phyloP scores from a whole-genome alignment of 2,888 invertebrate species.

The Glaucopsyche alexis region DNA sequence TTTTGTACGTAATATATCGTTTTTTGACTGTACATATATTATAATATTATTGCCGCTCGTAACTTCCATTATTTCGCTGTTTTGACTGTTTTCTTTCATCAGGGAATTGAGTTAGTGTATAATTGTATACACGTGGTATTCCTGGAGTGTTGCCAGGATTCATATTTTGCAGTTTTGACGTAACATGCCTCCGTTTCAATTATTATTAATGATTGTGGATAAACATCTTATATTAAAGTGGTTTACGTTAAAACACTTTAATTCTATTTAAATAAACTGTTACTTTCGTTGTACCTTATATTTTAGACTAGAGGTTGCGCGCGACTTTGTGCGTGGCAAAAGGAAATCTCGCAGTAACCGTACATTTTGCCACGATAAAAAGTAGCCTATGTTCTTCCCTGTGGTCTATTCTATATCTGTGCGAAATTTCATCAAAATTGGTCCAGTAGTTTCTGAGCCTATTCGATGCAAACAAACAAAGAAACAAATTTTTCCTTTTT shows the following conservation, averaged over 20 bases:
- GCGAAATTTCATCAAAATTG: no score
- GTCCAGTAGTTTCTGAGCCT: no score
- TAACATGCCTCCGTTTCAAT: neutral
- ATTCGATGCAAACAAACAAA: no score
- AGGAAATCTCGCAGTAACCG: no score
- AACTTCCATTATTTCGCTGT: neutral
- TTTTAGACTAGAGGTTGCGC: no score
- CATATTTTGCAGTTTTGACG: constrained; percentile 22
- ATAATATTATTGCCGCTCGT: neutral
- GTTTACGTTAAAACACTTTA: constrained; percentile 1
- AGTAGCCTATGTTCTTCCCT: no score
- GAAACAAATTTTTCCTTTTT: no score
- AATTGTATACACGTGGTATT: constrained; percentile 23
- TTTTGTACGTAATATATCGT: neutral
- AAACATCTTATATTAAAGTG: constrained; percentile 8
- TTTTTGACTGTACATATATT: neutral
- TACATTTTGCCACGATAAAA: no score
- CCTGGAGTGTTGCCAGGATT: constrained; percentile 32
- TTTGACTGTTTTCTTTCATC: constrained; percentile 25
- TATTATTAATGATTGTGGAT: neutral
- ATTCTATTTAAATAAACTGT: neutral
- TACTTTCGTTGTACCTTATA: neutral
- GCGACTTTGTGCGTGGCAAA: no score
- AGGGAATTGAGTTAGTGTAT: constrained; percentile 18
- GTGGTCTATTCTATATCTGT: no score